These are phyloP conservation scores for Phocides pigmalion DNA, from an alignment of 1,140 invertebrate genomes.

Conservation along the genomic window DNA sequence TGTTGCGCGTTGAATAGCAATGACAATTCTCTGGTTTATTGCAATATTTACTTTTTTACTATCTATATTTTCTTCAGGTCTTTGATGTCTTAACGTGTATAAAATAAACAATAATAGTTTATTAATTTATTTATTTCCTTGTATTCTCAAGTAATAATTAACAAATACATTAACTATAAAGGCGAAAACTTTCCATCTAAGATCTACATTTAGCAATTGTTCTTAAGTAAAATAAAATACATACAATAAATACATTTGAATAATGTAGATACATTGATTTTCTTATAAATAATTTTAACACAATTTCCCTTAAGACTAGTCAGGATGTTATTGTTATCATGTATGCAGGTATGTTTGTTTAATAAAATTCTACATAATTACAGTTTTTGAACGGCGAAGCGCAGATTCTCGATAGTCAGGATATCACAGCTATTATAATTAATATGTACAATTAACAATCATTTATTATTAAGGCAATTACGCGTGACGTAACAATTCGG, in stretches of 20 bases:
- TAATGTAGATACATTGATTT: conserved; percentile 50
- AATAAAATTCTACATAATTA: conserved; percentile 55
- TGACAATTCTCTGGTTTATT: too few relatives aligned
- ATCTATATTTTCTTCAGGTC: too few relatives aligned
- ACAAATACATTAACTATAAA: conserved; percentile 68
- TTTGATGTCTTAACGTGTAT: too few relatives aligned
- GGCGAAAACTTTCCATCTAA: conserved; percentile 58
- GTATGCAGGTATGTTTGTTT: conserved; percentile 45
- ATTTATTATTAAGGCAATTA: conserved; percentile 27
- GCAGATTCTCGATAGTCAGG: conserved; percentile 52
- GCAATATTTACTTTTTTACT: too few relatives aligned
- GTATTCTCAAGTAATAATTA: conserved; percentile 67
- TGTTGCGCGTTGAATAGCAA: too few relatives aligned
- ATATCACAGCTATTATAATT: conserved; percentile 80
- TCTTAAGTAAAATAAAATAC: conserved; percentile 61
- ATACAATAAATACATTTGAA: conserved; percentile 77
- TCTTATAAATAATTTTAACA: conserved; percentile 62
- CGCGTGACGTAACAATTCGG: conserved; percentile 14
- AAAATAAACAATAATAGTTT: conserved; percentile 36
- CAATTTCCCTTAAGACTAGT: conserved; percentile 75
- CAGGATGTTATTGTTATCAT: conserved; percentile 59
- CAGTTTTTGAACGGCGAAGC: conserved; percentile 44
- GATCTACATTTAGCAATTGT: conserved; percentile 46
- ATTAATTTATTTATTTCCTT: conserved; percentile 72
- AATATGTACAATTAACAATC: conserved; percentile 49